Evolutionary conservation across 2,113 vertebrate species (phyloP).

Genomic region (Brevimyrus niger): DNA sequence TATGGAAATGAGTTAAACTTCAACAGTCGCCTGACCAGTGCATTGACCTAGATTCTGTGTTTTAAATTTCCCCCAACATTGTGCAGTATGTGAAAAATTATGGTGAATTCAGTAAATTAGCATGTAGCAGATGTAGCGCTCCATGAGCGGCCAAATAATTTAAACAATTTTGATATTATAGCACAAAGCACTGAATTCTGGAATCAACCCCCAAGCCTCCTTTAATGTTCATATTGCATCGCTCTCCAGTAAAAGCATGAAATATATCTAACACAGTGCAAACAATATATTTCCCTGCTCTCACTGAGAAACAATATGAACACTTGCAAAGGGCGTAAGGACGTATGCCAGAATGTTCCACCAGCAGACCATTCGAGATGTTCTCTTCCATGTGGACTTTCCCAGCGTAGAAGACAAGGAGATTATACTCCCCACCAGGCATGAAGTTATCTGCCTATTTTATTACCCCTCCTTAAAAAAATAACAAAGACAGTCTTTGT

Average conservation of each 20-base stretch:
- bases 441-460: constrained; percentile 42
- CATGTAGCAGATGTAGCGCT: background rate
- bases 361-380: background rate
- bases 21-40: background rate
- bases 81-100: background rate
- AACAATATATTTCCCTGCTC: constrained; percentile 47
- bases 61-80: background rate
- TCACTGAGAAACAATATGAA: constrained; percentile 43
- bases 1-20: background rate
- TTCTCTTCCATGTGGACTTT: constrained; percentile 69
- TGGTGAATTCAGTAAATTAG: background rate
- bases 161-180: background rate
- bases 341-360: constrained; percentile 45
- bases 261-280: constrained; percentile 55
- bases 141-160: background rate
- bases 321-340: constrained; percentile 36
- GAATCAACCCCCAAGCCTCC: constrained; percentile 44
- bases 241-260: constrained; percentile 30
- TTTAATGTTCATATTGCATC: constrained; percentile 44
- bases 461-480: constrained; percentile 38
- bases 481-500: constrained; percentile 59
- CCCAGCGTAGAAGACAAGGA: constrained; percentile 21
- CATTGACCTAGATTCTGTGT: background rate
- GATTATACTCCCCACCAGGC: constrained; percentile 39
- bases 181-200: constrained; percentile 39